Conservation (phyloP, 2,113 vertebrate species). For the Seriola dumerili region DNA sequence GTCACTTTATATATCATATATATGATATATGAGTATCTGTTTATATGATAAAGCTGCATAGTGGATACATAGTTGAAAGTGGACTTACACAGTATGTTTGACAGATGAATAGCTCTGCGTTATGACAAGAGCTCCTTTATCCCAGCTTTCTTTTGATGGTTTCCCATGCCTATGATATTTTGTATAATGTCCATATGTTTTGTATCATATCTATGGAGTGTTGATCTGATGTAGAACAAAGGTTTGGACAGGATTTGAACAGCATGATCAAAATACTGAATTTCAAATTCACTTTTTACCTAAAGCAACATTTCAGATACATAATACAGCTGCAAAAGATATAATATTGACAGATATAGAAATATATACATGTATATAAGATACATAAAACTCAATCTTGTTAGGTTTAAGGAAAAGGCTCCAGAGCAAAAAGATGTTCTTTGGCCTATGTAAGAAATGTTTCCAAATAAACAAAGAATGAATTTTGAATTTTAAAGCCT, state of each 20-base stretch:
- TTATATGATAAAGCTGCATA: not conserved
- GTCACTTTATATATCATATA: too few species aligned
- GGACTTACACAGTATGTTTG: not conserved
- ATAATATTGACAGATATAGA: too few species aligned
- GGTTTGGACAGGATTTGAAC: conserved; percentile 2
- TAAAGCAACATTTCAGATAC: not conserved
- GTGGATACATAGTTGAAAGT: not conserved
- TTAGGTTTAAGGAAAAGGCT: too few species aligned
- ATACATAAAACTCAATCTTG: too few species aligned
- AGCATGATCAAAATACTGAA: conserved; percentile 13
- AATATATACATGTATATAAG: too few species aligned
- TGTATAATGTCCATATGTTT: conserved; percentile 11
- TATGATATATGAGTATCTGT: not conserved
- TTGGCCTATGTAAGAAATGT: too few species aligned
- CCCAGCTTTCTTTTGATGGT: not conserved
- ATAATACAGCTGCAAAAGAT: too few species aligned
- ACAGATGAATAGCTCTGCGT: not conserved
- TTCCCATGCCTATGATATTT: not conserved
- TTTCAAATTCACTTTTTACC: conserved; percentile 12
- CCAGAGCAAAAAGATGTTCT: too few species aligned
- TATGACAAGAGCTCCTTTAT: not conserved
- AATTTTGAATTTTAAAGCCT: too few species aligned
- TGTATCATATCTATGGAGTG: conserved; percentile 3
- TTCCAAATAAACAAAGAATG: too few species aligned
- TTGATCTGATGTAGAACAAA: conserved; percentile 10